A percentile compares a stretch with the other conserved stretches of the same genome.
These are phyloP conservation scores for Schizothorax lantsangensis DNA, from an alignment of 2,797 vertebrate species.

Conservation along the genomic window DNA sequence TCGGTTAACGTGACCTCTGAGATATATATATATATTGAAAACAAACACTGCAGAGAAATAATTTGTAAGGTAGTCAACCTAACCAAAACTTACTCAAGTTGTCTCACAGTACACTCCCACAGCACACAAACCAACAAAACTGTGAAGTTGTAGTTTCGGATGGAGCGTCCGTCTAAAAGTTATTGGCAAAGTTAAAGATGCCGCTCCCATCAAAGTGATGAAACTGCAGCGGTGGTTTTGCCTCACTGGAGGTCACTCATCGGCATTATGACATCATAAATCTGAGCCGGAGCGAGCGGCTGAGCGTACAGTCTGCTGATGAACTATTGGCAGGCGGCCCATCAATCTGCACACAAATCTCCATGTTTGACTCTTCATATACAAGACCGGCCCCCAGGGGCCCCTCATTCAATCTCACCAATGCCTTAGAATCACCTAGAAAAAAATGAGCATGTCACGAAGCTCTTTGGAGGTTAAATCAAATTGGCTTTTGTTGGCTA, in stretches of 20 bases:
- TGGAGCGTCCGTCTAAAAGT: not conserved
- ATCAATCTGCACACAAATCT: conserved; percentile 33
- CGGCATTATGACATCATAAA: conserved; percentile 30
- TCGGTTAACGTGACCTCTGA: too few species aligned
- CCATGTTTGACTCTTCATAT: conserved; percentile 28
- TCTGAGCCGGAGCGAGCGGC: not conserved
- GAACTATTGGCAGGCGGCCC: conserved; percentile 20
- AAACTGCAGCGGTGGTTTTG: not conserved
- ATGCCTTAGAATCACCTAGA: not conserved
- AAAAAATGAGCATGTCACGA: conserved; percentile 17
- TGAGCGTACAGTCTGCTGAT: not conserved
- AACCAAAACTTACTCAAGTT: not conserved
- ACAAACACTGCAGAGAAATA: not conserved
- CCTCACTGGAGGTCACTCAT: conserved; percentile 25
- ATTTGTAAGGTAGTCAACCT: not conserved
- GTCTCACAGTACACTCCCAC: not conserved
- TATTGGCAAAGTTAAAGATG: conserved; percentile 16
- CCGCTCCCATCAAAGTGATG: conserved; percentile 4
- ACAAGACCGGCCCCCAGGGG: conserved; percentile 12
- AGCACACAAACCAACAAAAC: not conserved
- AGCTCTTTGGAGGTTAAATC: conserved; percentile 31
- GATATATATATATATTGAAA: too few species aligned
- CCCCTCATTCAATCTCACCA: conserved; percentile 10
- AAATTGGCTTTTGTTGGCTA: conserved; percentile 7
- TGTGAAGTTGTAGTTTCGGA: not conserved